Conservation (phyloP, 2,888 invertebrate genomes). For the Argyresthia goedartella region DNA sequence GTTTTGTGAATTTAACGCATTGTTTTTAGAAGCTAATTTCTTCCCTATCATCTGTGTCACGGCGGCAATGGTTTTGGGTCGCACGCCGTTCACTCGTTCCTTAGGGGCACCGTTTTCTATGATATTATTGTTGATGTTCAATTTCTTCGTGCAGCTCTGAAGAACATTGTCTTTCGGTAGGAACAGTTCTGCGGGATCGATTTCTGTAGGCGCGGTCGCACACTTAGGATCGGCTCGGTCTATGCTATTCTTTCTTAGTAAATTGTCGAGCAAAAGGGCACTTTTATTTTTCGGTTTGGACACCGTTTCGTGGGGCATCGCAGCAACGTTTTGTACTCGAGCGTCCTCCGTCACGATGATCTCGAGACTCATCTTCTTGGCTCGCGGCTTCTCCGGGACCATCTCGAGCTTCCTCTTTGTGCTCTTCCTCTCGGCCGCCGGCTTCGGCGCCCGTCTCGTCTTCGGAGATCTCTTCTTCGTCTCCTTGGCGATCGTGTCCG, state of each 20-base stretch:
- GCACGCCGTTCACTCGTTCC: conserved; percentile 41
- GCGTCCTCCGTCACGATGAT: conserved; percentile 36
- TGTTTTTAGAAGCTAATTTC: conserved; percentile 41
- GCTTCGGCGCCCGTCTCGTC: conserved; percentile 33
- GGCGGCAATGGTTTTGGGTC: conserved; percentile 47
- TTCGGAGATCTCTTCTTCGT: conserved; percentile 39
- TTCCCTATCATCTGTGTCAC: conserved; percentile 53
- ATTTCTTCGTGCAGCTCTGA: conserved; percentile 47
- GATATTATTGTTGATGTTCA: conserved; percentile 62
- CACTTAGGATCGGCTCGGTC: conserved; percentile 59
- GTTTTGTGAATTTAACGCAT: conserved; percentile 49
- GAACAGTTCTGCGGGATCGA: conserved; percentile 60
- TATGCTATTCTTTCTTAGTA: conserved; percentile 70
- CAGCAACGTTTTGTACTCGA: conserved; percentile 19
- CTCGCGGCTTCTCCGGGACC: conserved; percentile 24
- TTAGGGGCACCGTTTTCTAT: conserved; percentile 42
- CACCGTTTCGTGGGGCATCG: conserved; percentile 27
- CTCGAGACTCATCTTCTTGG: conserved; percentile 41
- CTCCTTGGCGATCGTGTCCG: conserved; percentile 37
- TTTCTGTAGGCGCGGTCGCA: no score
- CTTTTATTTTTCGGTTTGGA: conserved; percentile 57
- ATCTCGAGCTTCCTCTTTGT: conserved; percentile 54
- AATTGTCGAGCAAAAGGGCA: conserved; percentile 64
- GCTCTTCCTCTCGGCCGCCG: conserved; percentile 47
- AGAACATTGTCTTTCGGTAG: conserved; percentile 45